Conservation (phyloP, 2,888 invertebrate species). For the Drosophila merina region DNA sequence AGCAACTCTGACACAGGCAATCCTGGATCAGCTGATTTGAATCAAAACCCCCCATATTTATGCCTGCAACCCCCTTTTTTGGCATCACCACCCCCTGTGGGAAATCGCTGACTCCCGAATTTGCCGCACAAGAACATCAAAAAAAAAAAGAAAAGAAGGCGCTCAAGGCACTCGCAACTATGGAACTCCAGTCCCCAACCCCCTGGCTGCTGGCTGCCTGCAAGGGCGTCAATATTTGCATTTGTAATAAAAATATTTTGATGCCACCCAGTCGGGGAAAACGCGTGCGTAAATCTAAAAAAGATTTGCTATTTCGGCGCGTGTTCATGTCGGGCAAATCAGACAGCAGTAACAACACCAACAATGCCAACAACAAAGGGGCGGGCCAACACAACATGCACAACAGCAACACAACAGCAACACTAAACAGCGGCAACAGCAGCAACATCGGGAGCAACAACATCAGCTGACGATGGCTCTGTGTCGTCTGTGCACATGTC, state of each 20-base stretch:
- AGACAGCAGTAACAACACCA: slow-evolving; percentile 31
- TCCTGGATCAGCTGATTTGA: slow-evolving; percentile 17
- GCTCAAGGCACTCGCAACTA: slow-evolving; percentile 34
- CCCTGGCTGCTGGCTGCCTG: slow-evolving; percentile 15
- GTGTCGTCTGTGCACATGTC: slow-evolving; percentile 47
- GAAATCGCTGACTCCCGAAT: slow-evolving; percentile 31
- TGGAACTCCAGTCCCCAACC: slow-evolving; percentile 14
- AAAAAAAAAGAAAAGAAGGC: background rate
- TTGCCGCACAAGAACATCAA: slow-evolving; percentile 33
- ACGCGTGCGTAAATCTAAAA: slow-evolving; percentile 75
- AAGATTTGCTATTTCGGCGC: slow-evolving; percentile 72
- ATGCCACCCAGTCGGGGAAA: slow-evolving; percentile 59
- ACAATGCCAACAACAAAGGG: slow-evolving; percentile 36
- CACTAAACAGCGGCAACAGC: slow-evolving; percentile 8
- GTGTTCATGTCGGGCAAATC: slow-evolving; percentile 55
- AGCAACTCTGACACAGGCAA: slow-evolving; percentile 14
- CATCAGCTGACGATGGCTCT: slow-evolving; percentile 41
- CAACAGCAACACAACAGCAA: slow-evolving; percentile 17
- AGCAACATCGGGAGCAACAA: slow-evolving; percentile 23
- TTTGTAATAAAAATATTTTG: slow-evolving; percentile 81
- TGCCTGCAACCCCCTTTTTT: background rate
- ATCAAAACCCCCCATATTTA: background rate
- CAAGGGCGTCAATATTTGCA: slow-evolving; percentile 76
- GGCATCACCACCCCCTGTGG: slow-evolving; percentile 2
- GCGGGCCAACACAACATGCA: slow-evolving; percentile 41